Evolutionary conservation across 92 coral and sea anemone species (phyloP).

Genomic region (Heteractis magnifica): DNA sequence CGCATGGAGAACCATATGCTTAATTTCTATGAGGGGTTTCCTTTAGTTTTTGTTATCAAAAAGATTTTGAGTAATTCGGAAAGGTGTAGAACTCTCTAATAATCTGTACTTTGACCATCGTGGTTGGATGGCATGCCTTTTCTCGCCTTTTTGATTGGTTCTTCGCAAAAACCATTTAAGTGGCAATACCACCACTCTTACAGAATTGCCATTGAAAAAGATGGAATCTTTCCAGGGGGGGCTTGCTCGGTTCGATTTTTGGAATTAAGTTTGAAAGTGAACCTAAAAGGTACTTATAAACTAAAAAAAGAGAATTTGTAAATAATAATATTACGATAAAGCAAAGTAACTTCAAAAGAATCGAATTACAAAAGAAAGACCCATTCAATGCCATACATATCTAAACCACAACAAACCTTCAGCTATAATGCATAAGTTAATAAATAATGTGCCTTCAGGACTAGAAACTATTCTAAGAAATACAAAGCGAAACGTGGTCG

Average conservation of each 20-base stretch:
- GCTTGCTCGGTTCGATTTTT: too few species aligned
- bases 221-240: not conserved
- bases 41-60: not conserved
- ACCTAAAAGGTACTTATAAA: too few species aligned
- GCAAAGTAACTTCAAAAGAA: too few species aligned
- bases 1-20: not conserved
- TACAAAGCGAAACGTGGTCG: constrained; percentile 9
- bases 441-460: not conserved
- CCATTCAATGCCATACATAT: not conserved
- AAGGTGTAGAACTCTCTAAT: not conserved
- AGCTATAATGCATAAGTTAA: not conserved
- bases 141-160: not conserved
- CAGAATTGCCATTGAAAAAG: not conserved
- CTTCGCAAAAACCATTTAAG: not conserved
- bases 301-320: not conserved
- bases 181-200: not conserved
- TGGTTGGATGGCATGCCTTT: not conserved
- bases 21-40: not conserved
- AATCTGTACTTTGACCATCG: not conserved
- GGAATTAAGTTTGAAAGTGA: too few species aligned
- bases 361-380: not conserved
- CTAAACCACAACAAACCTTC: not conserved
- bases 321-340: not conserved
- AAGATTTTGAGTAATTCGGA: not conserved
- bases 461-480: not conserved